Percentiles rank a stretch among this genome's conserved stretches.
These are phyloP conservation scores for Drosophila ustulata DNA, from an alignment of 2,888 invertebrate genomes.

Conservation along the genomic window DNA sequence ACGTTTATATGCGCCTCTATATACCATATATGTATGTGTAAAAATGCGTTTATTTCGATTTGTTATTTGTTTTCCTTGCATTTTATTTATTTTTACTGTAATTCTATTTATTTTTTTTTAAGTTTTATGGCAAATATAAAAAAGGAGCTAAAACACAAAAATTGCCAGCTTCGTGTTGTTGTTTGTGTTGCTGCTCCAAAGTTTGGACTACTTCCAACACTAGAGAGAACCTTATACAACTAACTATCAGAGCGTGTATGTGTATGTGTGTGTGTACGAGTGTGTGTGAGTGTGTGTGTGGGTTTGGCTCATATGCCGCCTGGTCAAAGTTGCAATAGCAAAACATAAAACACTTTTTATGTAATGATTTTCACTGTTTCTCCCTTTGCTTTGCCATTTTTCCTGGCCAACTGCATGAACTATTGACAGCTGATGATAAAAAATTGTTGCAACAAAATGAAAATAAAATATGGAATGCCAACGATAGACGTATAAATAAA, in stretches of 20 bases:
- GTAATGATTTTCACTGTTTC: constrained; percentile 67
- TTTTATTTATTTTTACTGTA: constrained; percentile 34
- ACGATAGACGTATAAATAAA: constrained; percentile 16
- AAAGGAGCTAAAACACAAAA: constrained; percentile 47
- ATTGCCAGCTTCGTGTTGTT: constrained; percentile 35
- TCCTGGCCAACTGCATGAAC: constrained; percentile 68
- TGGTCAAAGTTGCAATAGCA: constrained; percentile 75
- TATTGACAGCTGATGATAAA: constrained; percentile 81
- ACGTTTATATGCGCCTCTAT: constrained; percentile 11
- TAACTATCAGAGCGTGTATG: constrained; percentile 11
- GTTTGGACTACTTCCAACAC: constrained; percentile 73
- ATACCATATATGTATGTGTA: constrained; percentile 50
- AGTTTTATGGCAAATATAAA: constrained; percentile 64
- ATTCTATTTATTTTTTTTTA: constrained; percentile 42
- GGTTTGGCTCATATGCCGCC: constrained; percentile 54
- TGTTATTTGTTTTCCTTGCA: constrained; percentile 54
- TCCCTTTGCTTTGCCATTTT: constrained; percentile 38
- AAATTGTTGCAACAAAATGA: constrained; percentile 60
- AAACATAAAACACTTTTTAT: constrained; percentile 77
- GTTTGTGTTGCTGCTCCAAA: constrained; percentile 39
- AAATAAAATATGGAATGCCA: constrained; percentile 12
- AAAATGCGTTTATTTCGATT: constrained; percentile 78
- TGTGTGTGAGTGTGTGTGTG: constrained; percentile 15
- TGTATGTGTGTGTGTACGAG: constrained; percentile 3
- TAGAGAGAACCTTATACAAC: constrained; percentile 27